Evolutionary conservation across 1,140 invertebrate genomes (phyloP), one percentile per base, ranked within the genome.

Genomic region (Leptoteleia sp.): DNA sequence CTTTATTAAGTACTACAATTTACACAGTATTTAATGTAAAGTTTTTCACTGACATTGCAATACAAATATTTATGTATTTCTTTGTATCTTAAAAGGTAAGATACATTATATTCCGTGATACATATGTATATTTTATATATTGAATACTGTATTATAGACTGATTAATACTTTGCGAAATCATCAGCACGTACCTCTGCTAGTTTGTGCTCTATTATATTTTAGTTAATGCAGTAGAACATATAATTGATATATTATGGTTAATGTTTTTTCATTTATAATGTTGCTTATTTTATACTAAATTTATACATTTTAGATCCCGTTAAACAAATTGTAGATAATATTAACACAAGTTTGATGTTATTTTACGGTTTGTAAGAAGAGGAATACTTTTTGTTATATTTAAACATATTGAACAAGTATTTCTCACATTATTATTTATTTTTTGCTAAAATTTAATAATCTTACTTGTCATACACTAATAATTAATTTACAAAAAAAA

Each of bases 241-340:
- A 75, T 29, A 45, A 59, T 29, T 59, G 19, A 59, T 57, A 50
- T 64, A 57, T 72, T 72, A 62, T 25, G 38, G 37, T 75, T 75
- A 47, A 45, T 65, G 70, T 76, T 61, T 68, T 54, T 62, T 27
- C 54, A 35, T 40, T 31, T 45, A 57, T 17, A 38, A 42, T 76
- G 72, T 76, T 76, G 31, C 45, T 68, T 62, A 76, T 61, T 67
- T 75, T 67, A 62, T 68, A 54, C 37, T 62, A 40, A 76, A 76
- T 61, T 68, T 33, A 61, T 67, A 37, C 47, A 45, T 62, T 68
- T 59, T 76, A 54, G 11, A 57, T 33, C 15, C 37, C 40, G 62
- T 62, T 76, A 54, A 55, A 40, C 17, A 11, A 43, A 48, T 52
- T 64, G 71, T 54, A 61, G 16, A 55, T 45, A 61, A 67, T 35